Percentiles rank a stretch among this genome's conserved stretches.
Evolutionary conservation across 2,797 vertebrate genomes (phyloP).

Genomic region (Characodon lateralis): DNA sequence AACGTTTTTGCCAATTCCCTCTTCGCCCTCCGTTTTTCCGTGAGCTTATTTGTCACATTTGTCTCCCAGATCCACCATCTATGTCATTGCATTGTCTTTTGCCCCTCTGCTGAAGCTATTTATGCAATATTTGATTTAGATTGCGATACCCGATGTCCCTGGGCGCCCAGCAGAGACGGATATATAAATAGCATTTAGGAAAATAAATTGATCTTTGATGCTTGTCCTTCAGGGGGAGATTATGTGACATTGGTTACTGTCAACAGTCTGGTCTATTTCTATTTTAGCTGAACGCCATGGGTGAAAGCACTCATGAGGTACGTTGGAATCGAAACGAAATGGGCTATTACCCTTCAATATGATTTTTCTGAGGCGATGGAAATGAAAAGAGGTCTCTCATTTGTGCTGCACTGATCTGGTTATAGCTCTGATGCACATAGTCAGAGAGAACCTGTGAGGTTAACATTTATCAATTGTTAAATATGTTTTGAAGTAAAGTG

Average conservation of each 20-base stretch:
- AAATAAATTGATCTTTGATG: constrained; percentile 82
- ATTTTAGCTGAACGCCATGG: constrained; percentile 68
- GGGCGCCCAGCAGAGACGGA: constrained; percentile 64
- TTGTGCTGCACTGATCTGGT: constrained; percentile 70
- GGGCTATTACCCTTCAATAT: constrained; percentile 76
- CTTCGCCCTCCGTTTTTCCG: constrained; percentile 40
- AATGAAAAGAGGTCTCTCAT: constrained; percentile 74
- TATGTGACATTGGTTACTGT: constrained; percentile 81
- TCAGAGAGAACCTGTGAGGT: constrained; percentile 44
- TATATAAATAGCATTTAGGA: constrained; percentile 78
- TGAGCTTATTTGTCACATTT: constrained; percentile 47
- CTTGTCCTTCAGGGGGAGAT: constrained; percentile 80
- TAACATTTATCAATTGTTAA: constrained; percentile 65
- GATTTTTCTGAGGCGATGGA: constrained; percentile 71
- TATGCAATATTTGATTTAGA: constrained; percentile 67
- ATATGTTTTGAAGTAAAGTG: constrained; percentile 56
- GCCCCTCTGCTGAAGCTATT: constrained; percentile 60
- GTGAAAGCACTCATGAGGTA: constrained; percentile 68
- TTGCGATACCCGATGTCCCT: constrained; percentile 66
- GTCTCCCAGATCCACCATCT: constrained; percentile 30
- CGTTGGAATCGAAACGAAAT: constrained; percentile 69
- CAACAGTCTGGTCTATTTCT: constrained; percentile 78
- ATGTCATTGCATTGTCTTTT: constrained; percentile 58
- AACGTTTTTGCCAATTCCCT: constrained; percentile 21
- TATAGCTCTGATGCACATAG: constrained; percentile 64